Conservation (phyloP, 53 echinoderm and acorn worm genomes). For the Echinometra lucunter region DNA sequence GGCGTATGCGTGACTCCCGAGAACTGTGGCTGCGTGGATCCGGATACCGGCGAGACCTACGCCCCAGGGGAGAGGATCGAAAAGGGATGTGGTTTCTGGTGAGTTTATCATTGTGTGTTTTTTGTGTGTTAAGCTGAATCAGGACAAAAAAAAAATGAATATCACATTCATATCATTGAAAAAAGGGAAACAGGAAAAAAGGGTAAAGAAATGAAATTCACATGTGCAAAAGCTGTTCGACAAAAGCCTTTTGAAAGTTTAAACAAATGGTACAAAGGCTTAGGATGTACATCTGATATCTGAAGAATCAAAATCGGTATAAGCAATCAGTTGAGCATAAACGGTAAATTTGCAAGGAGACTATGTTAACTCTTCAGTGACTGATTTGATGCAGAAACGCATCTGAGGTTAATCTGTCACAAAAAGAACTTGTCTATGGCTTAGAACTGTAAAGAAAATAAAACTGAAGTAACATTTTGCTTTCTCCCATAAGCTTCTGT, state of each 20-base stretch:
- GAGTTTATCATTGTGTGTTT: slow-evolving; percentile 28
- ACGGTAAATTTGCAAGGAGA: background rate
- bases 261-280: no score
- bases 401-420: background rate
- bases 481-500: slow-evolving; percentile 70
- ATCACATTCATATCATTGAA: no score
- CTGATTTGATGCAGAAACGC: background rate
- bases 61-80: slow-evolving; percentile 61
- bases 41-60: slow-evolving; percentile 62
- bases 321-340: no score
- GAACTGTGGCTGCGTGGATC: slow-evolving; percentile 73
- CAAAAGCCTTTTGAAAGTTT: no score
- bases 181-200: no score
- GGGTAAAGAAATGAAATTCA: no score
- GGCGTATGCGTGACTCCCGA: slow-evolving; percentile 75
- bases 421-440: background rate
- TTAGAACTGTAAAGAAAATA: background rate
- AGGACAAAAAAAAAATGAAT: no score
- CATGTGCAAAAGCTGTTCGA: no score
- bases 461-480: background rate
- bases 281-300: no score
- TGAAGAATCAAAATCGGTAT: no score
- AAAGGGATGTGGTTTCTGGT: slow-evolving; percentile 89
- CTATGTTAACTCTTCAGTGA: background rate
- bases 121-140: background rate